These are phyloP conservation scores for Gymnobelideus leadbeateri DNA, from an alignment of 2,113 vertebrate species.

Conservation along the genomic window DNA sequence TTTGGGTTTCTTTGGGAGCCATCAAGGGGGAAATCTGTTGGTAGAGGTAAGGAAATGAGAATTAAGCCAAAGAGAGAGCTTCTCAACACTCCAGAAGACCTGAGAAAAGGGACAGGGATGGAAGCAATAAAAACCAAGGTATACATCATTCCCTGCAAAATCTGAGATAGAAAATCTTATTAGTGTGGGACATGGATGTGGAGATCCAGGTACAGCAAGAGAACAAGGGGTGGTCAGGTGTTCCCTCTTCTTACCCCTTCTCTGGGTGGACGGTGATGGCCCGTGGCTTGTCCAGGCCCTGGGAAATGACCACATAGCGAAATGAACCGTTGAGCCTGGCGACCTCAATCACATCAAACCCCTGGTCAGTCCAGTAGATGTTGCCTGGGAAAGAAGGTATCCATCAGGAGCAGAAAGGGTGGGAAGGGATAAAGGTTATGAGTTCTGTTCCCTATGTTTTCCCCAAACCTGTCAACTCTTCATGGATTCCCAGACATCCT, in stretches of 20 bases:
- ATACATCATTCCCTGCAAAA: not conserved
- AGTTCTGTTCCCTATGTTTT: not conserved
- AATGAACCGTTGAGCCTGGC: conserved; percentile 97
- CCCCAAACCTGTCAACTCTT: not conserved
- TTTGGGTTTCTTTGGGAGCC: not conserved
- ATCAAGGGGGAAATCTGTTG: not conserved
- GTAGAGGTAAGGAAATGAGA: not conserved
- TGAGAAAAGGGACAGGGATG: not conserved
- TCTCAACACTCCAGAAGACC: not conserved
- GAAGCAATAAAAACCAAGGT: not conserved
- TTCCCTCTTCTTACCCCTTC: conserved; percentile 88
- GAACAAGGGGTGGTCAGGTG: not conserved
- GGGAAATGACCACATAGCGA: conserved; percentile 97
- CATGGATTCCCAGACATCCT: not conserved
- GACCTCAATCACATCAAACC: conserved; percentile 98
- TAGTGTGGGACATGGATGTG: not conserved
- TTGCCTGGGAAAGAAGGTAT: conserved; percentile 87
- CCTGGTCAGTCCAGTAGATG: conserved; percentile 99
- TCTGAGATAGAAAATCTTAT: not conserved
- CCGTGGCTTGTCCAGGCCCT: conserved; percentile 96
- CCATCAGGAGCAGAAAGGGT: not conserved
- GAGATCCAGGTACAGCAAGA: not conserved
- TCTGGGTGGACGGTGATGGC: conserved; percentile 97
- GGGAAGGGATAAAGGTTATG: not conserved
- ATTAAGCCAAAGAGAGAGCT: not conserved